Evolutionary conservation across 2,113 vertebrate genomes (phyloP).

Genomic region (Bos taurus): DNA sequence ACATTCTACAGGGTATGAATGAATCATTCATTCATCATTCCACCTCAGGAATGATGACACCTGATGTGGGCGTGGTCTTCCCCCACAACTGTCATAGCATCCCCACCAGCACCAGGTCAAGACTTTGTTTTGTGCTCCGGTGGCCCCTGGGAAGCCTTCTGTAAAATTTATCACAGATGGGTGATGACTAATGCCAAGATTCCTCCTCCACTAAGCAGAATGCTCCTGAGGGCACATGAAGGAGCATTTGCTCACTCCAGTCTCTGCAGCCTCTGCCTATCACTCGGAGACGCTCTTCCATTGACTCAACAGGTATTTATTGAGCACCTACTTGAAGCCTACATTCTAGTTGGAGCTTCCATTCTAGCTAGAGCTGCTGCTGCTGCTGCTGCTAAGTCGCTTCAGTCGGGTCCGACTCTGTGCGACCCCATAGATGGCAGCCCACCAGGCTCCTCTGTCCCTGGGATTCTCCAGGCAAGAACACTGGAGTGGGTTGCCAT

Average conservation of each 20-base stretch:
- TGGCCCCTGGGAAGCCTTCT: neutral
- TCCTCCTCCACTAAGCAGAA: neutral
- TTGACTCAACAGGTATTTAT: neutral
- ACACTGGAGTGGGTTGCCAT: too few species aligned
- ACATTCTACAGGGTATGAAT: neutral
- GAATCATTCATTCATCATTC: neutral
- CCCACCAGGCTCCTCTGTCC: too few species aligned
- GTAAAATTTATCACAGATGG: neutral
- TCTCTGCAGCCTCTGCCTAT: neutral
- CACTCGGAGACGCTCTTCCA: neutral
- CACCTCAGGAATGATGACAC: neutral
- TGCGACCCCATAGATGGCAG: too few species aligned
- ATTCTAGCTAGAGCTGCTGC: neutral
- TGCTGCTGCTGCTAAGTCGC: too few species aligned
- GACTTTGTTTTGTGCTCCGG: neutral
- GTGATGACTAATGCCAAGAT: neutral
- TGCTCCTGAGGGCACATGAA: rapidly evolving
- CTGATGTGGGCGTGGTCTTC: neutral
- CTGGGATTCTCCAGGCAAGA: too few species aligned
- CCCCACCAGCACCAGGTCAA: neutral
- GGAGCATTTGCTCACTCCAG: neutral
- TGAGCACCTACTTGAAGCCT: neutral
- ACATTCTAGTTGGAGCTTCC: neutral
- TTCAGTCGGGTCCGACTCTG: too few species aligned
- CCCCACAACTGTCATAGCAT: neutral